phyloP scores from a whole-genome alignment of 1,140 invertebrate genomes.

The Drosophila sp. region DNA sequence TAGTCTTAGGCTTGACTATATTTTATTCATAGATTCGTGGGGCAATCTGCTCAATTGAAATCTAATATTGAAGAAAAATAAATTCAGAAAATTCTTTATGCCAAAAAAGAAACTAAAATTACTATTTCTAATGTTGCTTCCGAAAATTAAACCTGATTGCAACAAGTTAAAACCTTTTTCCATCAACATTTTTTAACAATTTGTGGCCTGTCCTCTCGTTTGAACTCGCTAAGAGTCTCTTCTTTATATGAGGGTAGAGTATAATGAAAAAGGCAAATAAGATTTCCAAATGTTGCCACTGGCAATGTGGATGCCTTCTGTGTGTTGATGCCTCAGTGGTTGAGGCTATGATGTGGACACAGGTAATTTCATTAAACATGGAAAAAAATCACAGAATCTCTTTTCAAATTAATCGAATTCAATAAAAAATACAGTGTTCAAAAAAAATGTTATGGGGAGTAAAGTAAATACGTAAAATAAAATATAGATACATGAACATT shows the following conservation, averaged over 20 bases:
- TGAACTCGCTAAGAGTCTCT: not conserved
- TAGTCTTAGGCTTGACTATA: too few relatives aligned
- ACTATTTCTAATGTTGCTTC: too few relatives aligned
- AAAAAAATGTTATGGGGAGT: not conserved
- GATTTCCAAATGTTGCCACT: slow-evolving; percentile 12
- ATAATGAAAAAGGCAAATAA: slow-evolving; percentile 34
- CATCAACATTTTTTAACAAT: too few relatives aligned
- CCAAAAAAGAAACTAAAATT: too few relatives aligned
- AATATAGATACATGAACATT: not conserved
- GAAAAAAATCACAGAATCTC: slow-evolving; percentile 12
- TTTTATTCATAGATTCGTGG: too few relatives aligned
- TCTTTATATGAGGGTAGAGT: slow-evolving; percentile 17
- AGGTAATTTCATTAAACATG: slow-evolving; percentile 48
- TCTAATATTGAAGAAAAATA: too few relatives aligned
- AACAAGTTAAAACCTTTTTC: too few relatives aligned
- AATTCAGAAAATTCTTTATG: too few relatives aligned
- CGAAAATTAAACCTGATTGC: too few relatives aligned
- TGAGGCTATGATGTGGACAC: slow-evolving; percentile 10
- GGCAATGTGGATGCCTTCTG: slow-evolving; percentile 14
- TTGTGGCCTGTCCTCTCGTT: not conserved
- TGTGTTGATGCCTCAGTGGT: slow-evolving; percentile 7
- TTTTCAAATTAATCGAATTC: slow-evolving; percentile 13
- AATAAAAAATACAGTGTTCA: not conserved
- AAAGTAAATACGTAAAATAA: not conserved
- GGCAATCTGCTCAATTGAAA: too few relatives aligned